These are phyloP conservation scores for Hylaeus anthracinus DNA, from an alignment of 1,140 invertebrate genomes.

Conservation along the genomic window DNA sequence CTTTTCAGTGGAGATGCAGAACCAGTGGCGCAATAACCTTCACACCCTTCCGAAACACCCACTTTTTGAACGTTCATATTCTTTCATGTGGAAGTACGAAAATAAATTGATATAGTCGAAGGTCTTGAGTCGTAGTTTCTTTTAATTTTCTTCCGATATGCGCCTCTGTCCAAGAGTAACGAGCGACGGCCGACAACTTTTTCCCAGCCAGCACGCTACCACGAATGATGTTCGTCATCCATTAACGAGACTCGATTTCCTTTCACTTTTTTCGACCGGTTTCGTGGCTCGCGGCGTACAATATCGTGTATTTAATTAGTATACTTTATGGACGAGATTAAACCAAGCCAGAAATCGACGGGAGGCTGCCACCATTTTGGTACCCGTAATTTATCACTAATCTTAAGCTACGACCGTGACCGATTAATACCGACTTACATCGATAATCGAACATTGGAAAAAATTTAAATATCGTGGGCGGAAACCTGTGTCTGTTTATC, in stretches of 20 bases:
- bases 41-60: no score
- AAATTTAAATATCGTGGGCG: not conserved
- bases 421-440: not conserved
- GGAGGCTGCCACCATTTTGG: not conserved
- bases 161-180: not conserved
- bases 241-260: slow-evolving; percentile 27
- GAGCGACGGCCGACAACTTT: slow-evolving; percentile 13
- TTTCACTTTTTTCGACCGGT: slow-evolving; percentile 33
- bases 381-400: slow-evolving; percentile 3
- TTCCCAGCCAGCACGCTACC: not conserved
- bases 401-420: not conserved
- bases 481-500: not conserved
- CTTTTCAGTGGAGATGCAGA: not conserved
- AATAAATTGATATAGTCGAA: no score
- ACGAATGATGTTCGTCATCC: slow-evolving; percentile 10
- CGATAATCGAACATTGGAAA: slow-evolving; percentile 2
- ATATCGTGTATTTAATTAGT: slow-evolving; percentile 24
- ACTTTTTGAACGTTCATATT: no score
- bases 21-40: no score
- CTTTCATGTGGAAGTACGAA: no score
- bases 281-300: not conserved
- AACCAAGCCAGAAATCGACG: not conserved
- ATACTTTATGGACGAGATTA: slow-evolving; percentile 25
- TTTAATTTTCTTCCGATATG: no score
- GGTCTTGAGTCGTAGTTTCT: no score